Percentiles rank a stretch among this genome's conserved stretches.
These are phyloP conservation scores for Plodia interpunctella DNA, from an alignment of 1,140 invertebrate genomes.

Conservation along the genomic window DNA sequence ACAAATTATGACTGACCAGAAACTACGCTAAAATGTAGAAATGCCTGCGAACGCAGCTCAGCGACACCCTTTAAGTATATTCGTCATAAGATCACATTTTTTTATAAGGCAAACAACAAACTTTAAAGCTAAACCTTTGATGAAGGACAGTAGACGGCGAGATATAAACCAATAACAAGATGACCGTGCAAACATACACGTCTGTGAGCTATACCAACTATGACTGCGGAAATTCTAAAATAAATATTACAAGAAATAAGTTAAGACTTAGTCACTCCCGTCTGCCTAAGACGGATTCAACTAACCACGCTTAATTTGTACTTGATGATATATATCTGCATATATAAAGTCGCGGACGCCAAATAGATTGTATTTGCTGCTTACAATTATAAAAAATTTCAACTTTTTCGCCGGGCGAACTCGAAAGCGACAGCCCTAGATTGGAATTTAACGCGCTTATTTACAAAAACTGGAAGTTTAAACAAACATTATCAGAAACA, in stretches of 20 bases:
- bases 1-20: too few species aligned
- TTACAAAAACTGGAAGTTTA: slow-evolving; percentile 38
- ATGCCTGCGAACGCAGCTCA: slow-evolving; percentile 33
- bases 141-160: slow-evolving; percentile 39
- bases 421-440: slow-evolving; percentile 17
- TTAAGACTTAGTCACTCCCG: slow-evolving; percentile 37
- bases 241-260: slow-evolving; percentile 27
- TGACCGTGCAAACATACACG: slow-evolving; percentile 29
- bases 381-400: slow-evolving; percentile 15
- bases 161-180: slow-evolving; percentile 56
- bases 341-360: slow-evolving; percentile 45
- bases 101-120: slow-evolving; percentile 76
- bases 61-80: slow-evolving; percentile 67
- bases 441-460: slow-evolving; percentile 41
- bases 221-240: slow-evolving; percentile 17
- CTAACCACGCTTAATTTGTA: slow-evolving; percentile 60
- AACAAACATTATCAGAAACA: slow-evolving; percentile 29
- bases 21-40: too few species aligned
- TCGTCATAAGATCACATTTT: slow-evolving; percentile 76
- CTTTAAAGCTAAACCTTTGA: slow-evolving; percentile 74
- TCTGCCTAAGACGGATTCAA: slow-evolving; percentile 32
- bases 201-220: background rate
- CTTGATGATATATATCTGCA: slow-evolving; percentile 54
- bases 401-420: slow-evolving; percentile 6
- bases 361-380: slow-evolving; percentile 48